A percentile compares a stretch with the other conserved stretches of the same genome.
phyloP scores from a whole-genome alignment of 2,888 invertebrate genomes.

The Atrina japonica region DNA sequence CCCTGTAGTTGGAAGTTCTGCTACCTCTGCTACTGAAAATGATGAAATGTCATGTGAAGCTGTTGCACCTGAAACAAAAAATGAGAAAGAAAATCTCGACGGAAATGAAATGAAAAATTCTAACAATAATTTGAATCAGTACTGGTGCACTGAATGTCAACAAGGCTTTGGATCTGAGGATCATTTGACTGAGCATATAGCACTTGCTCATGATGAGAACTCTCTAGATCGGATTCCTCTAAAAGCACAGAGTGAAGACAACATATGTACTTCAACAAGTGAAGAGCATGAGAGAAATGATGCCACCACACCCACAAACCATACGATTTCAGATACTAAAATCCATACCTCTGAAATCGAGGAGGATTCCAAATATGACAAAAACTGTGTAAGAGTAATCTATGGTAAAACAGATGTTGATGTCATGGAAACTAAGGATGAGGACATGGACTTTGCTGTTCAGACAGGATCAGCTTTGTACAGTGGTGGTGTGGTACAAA shows the following conservation, averaged over 20 bases:
- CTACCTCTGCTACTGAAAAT: not conserved
- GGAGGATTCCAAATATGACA: conserved; percentile 11
- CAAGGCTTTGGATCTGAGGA: conserved; percentile 65
- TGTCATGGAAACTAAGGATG: not conserved
- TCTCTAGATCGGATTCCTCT: not conserved
- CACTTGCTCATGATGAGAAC: conserved; percentile 54
- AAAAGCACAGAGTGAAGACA: not conserved
- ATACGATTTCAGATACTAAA: no score
- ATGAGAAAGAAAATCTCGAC: conserved; percentile 37
- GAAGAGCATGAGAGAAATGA: not conserved
- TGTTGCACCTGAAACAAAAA: conserved; percentile 16
- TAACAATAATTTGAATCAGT: conserved; percentile 51
- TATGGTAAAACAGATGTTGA: not conserved
- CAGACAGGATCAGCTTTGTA: not conserved
- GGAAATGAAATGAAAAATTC: conserved; percentile 21
- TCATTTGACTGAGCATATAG: conserved; percentile 62
- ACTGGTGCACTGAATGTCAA: conserved; percentile 72
- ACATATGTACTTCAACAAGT: not conserved
- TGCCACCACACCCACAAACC: no score
- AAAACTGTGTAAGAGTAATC: not conserved
- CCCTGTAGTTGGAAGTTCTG: not conserved
- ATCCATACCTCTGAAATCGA: not conserved
- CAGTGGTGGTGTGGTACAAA: not conserved
- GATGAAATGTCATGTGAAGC: not conserved
- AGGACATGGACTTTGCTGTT: no score